Evolutionary conservation across 2,113 vertebrate species (phyloP).

Genomic region (Salvelinus alpinus): DNA sequence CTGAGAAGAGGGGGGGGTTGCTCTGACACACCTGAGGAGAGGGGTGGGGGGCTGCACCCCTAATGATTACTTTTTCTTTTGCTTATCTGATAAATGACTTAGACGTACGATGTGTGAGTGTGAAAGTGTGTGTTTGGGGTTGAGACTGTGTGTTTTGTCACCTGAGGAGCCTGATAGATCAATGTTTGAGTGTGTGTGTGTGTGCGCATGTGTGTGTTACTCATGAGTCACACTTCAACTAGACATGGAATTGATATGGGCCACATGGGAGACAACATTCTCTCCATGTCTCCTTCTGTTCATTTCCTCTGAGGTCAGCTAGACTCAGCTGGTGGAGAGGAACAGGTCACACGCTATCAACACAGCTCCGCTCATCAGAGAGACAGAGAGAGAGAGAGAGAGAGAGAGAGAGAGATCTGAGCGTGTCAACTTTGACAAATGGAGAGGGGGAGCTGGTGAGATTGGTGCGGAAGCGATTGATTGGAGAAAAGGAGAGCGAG

Average conservation of each 20-base stretch:
- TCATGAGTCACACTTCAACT: not conserved
- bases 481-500: constrained; percentile 36
- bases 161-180: too few relatives aligned
- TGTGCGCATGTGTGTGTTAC: not conserved
- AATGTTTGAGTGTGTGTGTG: not conserved
- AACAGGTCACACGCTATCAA: constrained; percentile 41
- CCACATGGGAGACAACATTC: constrained; percentile 14
- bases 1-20: too few relatives aligned
- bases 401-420: constrained; percentile 12
- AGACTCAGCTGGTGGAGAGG: constrained; percentile 50
- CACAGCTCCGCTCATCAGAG: constrained; percentile 35
- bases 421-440: constrained; percentile 25
- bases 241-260: not conserved
- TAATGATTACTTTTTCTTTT: too few relatives aligned
- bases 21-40: too few relatives aligned
- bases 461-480: constrained; percentile 45
- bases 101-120: too few relatives aligned
- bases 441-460: constrained; percentile 30
- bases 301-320: constrained; percentile 57
- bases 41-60: too few relatives aligned
- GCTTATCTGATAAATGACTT: too few relatives aligned
- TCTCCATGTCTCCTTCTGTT: constrained; percentile 42
- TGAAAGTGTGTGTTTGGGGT: not conserved
- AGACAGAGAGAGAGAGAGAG: constrained; percentile 5
- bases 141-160: too few relatives aligned